Conservation (phyloP, 2,888 invertebrate species). For the Cosmorhoe ocellata region DNA sequence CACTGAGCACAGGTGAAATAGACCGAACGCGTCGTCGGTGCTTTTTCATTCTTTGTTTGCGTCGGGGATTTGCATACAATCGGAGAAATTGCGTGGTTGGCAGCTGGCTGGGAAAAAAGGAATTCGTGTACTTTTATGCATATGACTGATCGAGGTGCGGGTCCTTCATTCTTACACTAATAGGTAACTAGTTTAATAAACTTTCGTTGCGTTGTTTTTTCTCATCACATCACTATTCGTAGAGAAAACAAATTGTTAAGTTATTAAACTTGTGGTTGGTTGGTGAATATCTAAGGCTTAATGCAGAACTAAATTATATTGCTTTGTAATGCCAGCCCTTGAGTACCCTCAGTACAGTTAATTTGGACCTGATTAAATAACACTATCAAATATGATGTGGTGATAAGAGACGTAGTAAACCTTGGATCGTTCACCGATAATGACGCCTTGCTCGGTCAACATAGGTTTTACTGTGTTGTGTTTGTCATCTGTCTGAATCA, state of each 20-base stretch:
- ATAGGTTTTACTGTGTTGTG: slow-evolving; percentile 59
- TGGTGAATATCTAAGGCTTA: no score
- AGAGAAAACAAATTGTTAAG: not conserved
- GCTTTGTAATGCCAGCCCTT: not conserved
- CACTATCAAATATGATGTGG: slow-evolving; percentile 19
- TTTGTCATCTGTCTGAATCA: slow-evolving; percentile 77
- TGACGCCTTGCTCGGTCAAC: slow-evolving; percentile 55
- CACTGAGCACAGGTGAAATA: slow-evolving; percentile 68
- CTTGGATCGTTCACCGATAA: slow-evolving; percentile 55
- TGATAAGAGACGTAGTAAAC: slow-evolving; percentile 37
- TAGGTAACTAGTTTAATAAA: slow-evolving; percentile 10
- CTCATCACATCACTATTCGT: slow-evolving; percentile 17
- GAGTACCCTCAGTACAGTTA: slow-evolving; percentile 1
- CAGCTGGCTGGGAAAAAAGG: slow-evolving; percentile 60
- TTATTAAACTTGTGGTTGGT: no score
- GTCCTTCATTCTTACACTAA: slow-evolving; percentile 43
- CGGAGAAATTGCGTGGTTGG: slow-evolving; percentile 75
- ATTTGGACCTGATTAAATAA: slow-evolving; percentile 11
- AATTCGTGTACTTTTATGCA: slow-evolving; percentile 67
- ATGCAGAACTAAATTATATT: not conserved
- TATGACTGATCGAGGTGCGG: slow-evolving; percentile 53
- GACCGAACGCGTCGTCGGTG: slow-evolving; percentile 67
- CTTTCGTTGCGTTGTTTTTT: slow-evolving; percentile 19
- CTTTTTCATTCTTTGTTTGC: slow-evolving; percentile 79
- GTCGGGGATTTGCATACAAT: slow-evolving; percentile 78